These are phyloP conservation scores for Nyctalus aviator DNA, from an alignment of 2,797 vertebrate species.

Conservation along the genomic window DNA sequence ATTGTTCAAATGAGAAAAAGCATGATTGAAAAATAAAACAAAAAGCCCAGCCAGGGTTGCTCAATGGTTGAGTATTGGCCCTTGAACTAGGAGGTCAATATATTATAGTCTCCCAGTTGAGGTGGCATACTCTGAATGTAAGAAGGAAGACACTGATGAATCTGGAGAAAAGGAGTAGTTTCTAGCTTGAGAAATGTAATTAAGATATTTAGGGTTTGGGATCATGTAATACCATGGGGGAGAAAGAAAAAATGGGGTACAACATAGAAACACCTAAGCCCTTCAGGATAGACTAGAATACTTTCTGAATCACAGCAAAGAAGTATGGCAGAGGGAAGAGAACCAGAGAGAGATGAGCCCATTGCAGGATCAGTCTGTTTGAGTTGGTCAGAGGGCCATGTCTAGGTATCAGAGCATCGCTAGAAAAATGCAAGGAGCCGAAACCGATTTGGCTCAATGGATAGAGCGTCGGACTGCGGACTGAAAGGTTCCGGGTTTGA, in stretches of 20 bases:
- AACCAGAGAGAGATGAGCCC: not conserved
- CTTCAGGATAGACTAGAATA: not conserved
- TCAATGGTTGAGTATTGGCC: too few species aligned
- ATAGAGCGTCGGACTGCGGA: too few species aligned
- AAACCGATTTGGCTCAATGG: too few species aligned
- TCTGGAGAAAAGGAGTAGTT: constrained; percentile 33
- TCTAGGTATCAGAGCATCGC: not conserved
- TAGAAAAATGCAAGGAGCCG: constrained; percentile 26
- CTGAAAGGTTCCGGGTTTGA: too few species aligned
- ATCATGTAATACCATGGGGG: not conserved
- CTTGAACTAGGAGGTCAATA: not conserved
- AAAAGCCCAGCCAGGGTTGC: not conserved
- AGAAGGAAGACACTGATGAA: not conserved
- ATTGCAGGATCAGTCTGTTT: not conserved
- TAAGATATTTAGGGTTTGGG: not conserved
- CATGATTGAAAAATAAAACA: not conserved
- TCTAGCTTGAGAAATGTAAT: not conserved
- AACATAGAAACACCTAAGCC: not conserved
- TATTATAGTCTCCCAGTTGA: not conserved
- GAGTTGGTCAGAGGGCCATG: not conserved
- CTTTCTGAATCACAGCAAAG: constrained; percentile 40
- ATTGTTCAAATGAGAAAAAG: not conserved
- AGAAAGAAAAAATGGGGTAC: not conserved
- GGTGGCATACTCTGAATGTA: not conserved
- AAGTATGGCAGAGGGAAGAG: not conserved